phyloP scores from a whole-genome alignment of 2,113 vertebrate genomes.

The Thamnaconus septentrionalis region DNA sequence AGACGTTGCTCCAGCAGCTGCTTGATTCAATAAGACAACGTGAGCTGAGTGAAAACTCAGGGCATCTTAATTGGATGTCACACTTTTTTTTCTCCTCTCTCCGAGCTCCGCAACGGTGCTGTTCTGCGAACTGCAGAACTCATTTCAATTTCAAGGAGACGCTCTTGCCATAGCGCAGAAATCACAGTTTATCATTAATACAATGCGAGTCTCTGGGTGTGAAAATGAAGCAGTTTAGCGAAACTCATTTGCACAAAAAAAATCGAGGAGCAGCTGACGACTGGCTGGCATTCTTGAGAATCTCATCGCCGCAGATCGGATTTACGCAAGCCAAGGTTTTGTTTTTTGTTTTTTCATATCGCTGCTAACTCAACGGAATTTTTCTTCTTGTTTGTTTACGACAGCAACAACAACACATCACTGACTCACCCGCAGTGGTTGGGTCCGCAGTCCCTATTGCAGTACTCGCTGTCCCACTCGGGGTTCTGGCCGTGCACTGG shows the following conservation, averaged over 20 bases:
- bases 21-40: constrained; percentile 63
- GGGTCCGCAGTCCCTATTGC: constrained; percentile 93
- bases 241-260: constrained; percentile 59
- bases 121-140: constrained; percentile 57
- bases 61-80: constrained; percentile 73
- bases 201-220: constrained; percentile 47
- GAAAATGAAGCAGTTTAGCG: constrained; percentile 55
- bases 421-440: constrained; percentile 90
- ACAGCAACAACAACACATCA: background rate
- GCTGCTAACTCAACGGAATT: too few relatives aligned
- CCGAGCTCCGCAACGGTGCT: constrained; percentile 59
- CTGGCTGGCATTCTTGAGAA: constrained; percentile 34
- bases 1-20: constrained; percentile 37
- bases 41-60: constrained; percentile 47
- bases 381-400: too few relatives aligned
- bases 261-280: constrained; percentile 39
- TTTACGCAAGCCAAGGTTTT: background rate
- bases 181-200: constrained; percentile 59
- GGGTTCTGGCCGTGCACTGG: constrained; percentile 81
- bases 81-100: constrained; percentile 38
- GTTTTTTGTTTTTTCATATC: background rate
- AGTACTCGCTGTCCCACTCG: constrained; percentile 94
- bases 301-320: constrained; percentile 12
- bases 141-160: constrained; percentile 69
- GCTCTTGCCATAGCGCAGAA: constrained; percentile 50